phyloP scores from a whole-genome alignment of 2,113 vertebrate genomes.

The Cochlearius cochlearius region DNA sequence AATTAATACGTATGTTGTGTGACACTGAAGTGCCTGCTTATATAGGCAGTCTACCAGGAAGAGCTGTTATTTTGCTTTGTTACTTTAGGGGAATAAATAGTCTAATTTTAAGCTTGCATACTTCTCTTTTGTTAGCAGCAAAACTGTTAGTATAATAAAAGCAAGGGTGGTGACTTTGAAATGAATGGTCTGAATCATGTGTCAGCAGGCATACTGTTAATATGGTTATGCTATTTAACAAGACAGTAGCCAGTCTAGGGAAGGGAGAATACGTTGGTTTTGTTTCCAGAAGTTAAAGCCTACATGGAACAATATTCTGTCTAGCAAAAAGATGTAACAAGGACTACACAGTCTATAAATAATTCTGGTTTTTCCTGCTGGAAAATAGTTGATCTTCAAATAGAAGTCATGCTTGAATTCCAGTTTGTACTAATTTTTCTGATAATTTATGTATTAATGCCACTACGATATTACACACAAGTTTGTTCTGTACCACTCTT shows the following conservation, averaged over 20 bases:
- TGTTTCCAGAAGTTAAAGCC: neutral
- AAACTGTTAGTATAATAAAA: slow-evolving; percentile 17
- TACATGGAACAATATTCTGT: neutral
- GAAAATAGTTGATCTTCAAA: neutral
- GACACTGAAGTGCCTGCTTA: neutral
- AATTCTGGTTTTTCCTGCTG: neutral
- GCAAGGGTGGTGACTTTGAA: neutral
- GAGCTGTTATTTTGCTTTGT: neutral
- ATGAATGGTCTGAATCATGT: neutral
- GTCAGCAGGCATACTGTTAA: neutral
- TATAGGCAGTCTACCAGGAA: neutral
- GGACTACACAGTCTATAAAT: neutral
- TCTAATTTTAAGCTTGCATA: slow-evolving; percentile 9
- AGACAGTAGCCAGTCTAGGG: neutral
- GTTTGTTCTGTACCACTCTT: neutral
- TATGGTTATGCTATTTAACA: neutral
- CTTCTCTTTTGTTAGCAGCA: neutral
- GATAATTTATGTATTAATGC: neutral
- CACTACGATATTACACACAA: neutral
- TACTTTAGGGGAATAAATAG: neutral
- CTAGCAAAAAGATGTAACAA: neutral
- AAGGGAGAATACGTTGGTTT: neutral
- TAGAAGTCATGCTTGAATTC: neutral
- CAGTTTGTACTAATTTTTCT: neutral
- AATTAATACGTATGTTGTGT: neutral